Evolutionary conservation across 2,113 vertebrate species (phyloP).

Genomic region (Phyllostomus discolor): DNA sequence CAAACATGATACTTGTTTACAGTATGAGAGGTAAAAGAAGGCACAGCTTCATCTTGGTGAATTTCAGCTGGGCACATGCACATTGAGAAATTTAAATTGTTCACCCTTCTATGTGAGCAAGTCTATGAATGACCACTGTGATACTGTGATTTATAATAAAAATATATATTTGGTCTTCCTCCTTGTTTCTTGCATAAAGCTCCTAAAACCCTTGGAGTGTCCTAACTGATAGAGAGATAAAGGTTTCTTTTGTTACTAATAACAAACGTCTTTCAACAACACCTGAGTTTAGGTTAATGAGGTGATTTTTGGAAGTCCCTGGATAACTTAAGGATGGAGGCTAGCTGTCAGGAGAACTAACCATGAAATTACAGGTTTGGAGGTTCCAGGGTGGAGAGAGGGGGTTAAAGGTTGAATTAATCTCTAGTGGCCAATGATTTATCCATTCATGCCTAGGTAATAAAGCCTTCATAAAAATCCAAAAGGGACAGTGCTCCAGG

Average conservation of each 20-base stretch:
- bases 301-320: background rate
- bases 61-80: background rate
- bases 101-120: background rate
- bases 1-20: background rate
- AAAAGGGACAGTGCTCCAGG: background rate
- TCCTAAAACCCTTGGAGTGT: background rate
- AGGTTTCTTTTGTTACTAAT: background rate
- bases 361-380: background rate
- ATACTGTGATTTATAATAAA: background rate
- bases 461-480: background rate
- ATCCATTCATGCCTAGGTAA: background rate
- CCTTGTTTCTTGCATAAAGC: background rate
- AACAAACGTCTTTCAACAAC: background rate
- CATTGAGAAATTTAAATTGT: background rate
- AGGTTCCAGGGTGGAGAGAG: background rate
- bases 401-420: background rate
- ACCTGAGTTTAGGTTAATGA: background rate
- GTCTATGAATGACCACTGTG: background rate
- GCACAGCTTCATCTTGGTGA: background rate
- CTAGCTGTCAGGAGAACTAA: background rate
- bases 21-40: background rate
- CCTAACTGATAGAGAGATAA: background rate
- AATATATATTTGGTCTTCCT: background rate
- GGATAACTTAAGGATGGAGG: background rate
- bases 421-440: background rate